Evolutionary conservation across 2,113 vertebrate species (phyloP).

Genomic region (Syngnathus typhle): DNA sequence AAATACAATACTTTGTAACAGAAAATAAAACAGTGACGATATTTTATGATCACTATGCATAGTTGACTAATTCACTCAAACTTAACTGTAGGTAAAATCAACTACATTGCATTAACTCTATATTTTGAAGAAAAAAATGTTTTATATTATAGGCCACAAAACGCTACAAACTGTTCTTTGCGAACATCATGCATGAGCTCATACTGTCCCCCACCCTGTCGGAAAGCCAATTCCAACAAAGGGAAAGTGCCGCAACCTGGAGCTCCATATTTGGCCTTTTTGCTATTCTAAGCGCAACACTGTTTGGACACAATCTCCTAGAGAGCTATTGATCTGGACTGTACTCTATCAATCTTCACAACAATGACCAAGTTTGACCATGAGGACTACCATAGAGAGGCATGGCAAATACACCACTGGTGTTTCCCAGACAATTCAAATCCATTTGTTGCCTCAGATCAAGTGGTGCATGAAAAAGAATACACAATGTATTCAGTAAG

Average conservation of each 20-base stretch:
- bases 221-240: background rate
- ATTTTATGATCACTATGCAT: too few relatives aligned
- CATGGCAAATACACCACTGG: constrained; percentile 4
- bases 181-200: constrained; percentile 24
- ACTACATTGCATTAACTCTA: too few relatives aligned
- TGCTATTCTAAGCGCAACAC: constrained; percentile 49
- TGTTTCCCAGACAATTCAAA: constrained; percentile 14
- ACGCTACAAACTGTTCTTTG: background rate
- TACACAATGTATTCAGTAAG: background rate
- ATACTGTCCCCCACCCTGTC: constrained; percentile 21
- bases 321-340: constrained; percentile 51
- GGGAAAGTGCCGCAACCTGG: constrained; percentile 26
- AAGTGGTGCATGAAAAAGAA: background rate
- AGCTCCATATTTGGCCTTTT: constrained; percentile 29
- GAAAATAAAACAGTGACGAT: too few relatives aligned
- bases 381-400: background rate
- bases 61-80: too few relatives aligned
- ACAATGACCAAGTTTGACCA: constrained; percentile 1
- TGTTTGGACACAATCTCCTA: constrained; percentile 39
- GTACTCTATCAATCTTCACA: constrained; percentile 40
- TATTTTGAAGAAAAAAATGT: too few relatives aligned
- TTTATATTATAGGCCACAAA: too few relatives aligned
- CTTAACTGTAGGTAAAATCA: too few relatives aligned
- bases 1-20: too few relatives aligned
- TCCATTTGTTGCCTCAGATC: background rate